These are phyloP conservation scores for Carcinoscorpius rotundicauda DNA, from an alignment of 1,140 invertebrate genomes.

Conservation along the genomic window DNA sequence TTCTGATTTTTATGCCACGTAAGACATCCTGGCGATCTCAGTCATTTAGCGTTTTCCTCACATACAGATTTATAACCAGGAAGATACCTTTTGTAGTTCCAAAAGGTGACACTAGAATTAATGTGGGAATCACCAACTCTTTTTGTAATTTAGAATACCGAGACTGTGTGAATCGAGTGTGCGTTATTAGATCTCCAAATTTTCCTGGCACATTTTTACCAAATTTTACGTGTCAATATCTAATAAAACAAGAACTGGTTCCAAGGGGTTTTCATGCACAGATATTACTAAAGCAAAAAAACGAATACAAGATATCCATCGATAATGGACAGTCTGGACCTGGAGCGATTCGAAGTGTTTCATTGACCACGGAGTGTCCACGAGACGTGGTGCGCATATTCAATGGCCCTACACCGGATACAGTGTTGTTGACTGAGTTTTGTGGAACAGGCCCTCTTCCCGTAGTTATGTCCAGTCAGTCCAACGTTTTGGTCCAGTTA, in stretches of 20 bases:
- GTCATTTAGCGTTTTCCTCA: slow-evolving; percentile 21
- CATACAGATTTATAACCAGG: slow-evolving; percentile 15
- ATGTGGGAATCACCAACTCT: background rate
- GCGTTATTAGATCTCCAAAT: slow-evolving; percentile 48
- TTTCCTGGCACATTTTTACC: slow-evolving; percentile 73
- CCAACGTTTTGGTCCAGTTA: slow-evolving; percentile 74
- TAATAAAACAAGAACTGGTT: slow-evolving; percentile 32
- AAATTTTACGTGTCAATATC: slow-evolving; percentile 69
- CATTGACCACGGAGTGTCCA: slow-evolving; percentile 54
- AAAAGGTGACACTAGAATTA: slow-evolving; percentile 4
- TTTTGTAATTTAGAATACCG: slow-evolving; percentile 19
- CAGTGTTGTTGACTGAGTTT: slow-evolving; percentile 74
- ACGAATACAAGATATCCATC: slow-evolving; percentile 25
- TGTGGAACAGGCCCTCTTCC: slow-evolving; percentile 73
- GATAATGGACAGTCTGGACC: background rate
- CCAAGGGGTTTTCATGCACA: slow-evolving; percentile 14
- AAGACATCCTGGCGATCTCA: slow-evolving; percentile 19
- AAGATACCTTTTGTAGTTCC: background rate
- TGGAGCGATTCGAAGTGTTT: background rate
- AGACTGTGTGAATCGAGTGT: slow-evolving; percentile 17
- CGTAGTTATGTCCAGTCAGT: slow-evolving; percentile 62
- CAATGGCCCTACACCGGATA: slow-evolving; percentile 73
- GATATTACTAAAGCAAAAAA: slow-evolving; percentile 21
- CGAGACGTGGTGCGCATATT: slow-evolving; percentile 78
- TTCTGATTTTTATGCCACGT: slow-evolving; percentile 19